Percentiles rank a stretch among this genome's conserved stretches.
These are phyloP conservation scores for Coluber constrictor DNA, from an alignment of 2,797 vertebrate species.

Conservation along the genomic window DNA sequence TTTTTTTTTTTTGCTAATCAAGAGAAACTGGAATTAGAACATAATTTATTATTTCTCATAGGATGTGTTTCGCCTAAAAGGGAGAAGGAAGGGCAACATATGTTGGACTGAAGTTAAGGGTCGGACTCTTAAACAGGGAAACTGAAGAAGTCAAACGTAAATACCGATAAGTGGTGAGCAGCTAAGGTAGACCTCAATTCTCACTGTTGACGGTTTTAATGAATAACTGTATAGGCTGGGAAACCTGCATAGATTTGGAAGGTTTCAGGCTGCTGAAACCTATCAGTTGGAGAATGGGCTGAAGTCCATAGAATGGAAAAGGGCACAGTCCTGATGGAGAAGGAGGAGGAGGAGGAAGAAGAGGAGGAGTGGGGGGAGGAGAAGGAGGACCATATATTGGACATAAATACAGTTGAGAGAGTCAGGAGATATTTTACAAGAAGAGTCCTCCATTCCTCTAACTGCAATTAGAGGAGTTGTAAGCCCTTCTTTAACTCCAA, in stretches of 20 bases:
- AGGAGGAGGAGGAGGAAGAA: background rate
- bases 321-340: background rate
- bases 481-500: background rate
- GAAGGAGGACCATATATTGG: too few species aligned
- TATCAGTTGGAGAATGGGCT: background rate
- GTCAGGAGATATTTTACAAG: too few species aligned
- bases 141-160: background rate
- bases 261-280: background rate
- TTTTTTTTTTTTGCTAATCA: background rate
- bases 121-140: background rate
- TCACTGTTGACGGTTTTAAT: background rate
- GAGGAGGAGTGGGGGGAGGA: background rate
- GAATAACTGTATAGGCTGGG: background rate
- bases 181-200: background rate
- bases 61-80: background rate
- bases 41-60: background rate
- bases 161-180: background rate
- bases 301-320: background rate
- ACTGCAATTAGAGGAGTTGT: too few species aligned
- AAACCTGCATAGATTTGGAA: background rate
- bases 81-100: background rate
- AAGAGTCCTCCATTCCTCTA: too few species aligned
- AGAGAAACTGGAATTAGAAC: background rate
- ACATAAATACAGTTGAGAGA: too few species aligned
- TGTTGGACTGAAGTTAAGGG: background rate